Percentiles rank a stretch among this genome's conserved stretches.
Evolutionary conservation across 2,888 invertebrate species (phyloP).

Genomic region (Celastrina argiolus): DNA sequence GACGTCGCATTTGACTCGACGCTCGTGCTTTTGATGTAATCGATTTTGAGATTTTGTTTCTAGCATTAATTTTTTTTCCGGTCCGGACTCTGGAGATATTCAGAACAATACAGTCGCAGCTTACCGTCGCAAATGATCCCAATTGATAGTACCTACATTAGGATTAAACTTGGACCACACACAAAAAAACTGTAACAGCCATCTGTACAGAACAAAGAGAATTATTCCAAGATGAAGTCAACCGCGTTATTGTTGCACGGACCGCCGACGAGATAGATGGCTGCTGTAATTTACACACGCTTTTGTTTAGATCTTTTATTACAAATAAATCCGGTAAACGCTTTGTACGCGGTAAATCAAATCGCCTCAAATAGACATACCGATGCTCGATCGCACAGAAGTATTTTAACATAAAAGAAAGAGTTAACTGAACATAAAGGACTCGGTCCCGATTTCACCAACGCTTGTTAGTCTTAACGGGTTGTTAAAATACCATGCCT

Average conservation of each 20-base stretch:
- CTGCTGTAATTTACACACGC: constrained; percentile 68
- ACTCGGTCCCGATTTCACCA: too few species aligned
- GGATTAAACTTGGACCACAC: constrained; percentile 39
- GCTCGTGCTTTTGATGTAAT: too few species aligned
- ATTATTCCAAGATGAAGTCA: constrained; percentile 77
- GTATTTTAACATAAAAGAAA: background rate
- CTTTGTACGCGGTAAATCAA: constrained; percentile 23
- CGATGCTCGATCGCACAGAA: background rate
- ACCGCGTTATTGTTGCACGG: constrained; percentile 70
- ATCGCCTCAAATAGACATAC: background rate
- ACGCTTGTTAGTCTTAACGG: too few species aligned
- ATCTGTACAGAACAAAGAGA: constrained; percentile 70
- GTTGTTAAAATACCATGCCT: too few species aligned
- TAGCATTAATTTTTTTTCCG: too few species aligned
- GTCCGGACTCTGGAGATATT: too few species aligned
- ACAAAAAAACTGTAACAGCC: constrained; percentile 53
- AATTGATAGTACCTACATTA: background rate
- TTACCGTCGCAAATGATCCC: too few species aligned
- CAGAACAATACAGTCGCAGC: too few species aligned
- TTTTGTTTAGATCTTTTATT: constrained; percentile 46
- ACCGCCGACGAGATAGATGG: constrained; percentile 64
- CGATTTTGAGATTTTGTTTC: too few species aligned
- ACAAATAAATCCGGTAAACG: constrained; percentile 31
- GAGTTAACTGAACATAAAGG: background rate
- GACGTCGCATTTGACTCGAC: too few species aligned